Conservation (phyloP, 1,140 invertebrate species). For the Fopius arisanus region DNA sequence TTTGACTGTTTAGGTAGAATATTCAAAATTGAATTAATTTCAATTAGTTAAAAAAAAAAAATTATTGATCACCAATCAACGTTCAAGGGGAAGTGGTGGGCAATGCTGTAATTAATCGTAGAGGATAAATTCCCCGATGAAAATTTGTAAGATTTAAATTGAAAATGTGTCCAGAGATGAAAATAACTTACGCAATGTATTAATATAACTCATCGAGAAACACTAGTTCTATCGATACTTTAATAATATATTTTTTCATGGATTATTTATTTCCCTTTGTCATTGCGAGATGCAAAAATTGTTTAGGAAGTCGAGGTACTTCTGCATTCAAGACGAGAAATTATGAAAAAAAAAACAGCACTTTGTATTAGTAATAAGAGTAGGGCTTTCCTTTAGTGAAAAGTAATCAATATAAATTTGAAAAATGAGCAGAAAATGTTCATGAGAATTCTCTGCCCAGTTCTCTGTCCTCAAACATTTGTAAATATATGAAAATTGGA, state of each 20-base stretch:
- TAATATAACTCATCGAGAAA: conserved; percentile 38
- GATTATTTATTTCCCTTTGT: conserved; percentile 45
- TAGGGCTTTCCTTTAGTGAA: conserved; percentile 43
- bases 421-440: conserved; percentile 34
- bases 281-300: background rate
- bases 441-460: conserved; percentile 15
- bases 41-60: conserved; percentile 4
- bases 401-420: conserved; percentile 39
- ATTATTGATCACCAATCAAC: background rate
- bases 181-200: conserved; percentile 44
- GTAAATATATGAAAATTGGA: background rate
- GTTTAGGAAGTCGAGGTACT: background rate
- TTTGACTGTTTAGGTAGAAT: background rate
- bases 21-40: background rate
- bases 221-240: conserved; percentile 41
- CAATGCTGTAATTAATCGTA: background rate
- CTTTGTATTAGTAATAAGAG: conserved; percentile 41
- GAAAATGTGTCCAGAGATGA: conserved; percentile 12
- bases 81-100: background rate
- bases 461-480: background rate
- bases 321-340: conserved; percentile 16
- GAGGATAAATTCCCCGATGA: background rate
- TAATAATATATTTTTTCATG: conserved; percentile 50
- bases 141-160: background rate
- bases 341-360: conserved; percentile 27